Base-by-base conservation (phyloP, 2,797 vertebrate species). In the Pseudochromis fuscus region DNA sequence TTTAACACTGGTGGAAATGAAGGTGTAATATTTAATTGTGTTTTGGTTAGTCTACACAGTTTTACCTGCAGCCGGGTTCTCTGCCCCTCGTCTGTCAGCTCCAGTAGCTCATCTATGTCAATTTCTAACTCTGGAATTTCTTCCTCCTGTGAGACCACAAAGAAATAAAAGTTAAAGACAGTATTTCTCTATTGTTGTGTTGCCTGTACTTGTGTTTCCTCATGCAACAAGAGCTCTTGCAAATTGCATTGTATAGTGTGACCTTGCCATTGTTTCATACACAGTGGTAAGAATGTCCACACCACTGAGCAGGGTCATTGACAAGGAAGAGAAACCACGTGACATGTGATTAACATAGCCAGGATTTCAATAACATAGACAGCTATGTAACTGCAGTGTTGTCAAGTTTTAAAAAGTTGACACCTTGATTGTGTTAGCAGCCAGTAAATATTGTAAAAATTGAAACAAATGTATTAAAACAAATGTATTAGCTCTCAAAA, bases 81-180 rank as follows among this genome's bases (percentile, higher is more conserved):
- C 89, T 98, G 96, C 68, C 97, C 95, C 33, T 96, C 95, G 5
- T 95, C 94, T 27, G 95, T 81, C 56, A 98, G 93, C 75, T 98
- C 97, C 91, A 98, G 92, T 57, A 99, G 96, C 80, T 96, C 95
- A 84, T 99, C 97, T 84, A 98, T 96, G 89, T 99, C 97, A 50
- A 99, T 97, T 88, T 98, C 97, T 67, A 95, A 93, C 88, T 98
- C 96, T 8, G 95, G 95, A 67, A 93, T 92, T 65, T 94, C 95
- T 51, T 95, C 95, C 61, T 95, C 95, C 95, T 95, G 70, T 18
- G 70, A 64, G 66, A 56, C 59, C 31, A 76, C 24, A 60, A 7
- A 66, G 8, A 76, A 40, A 72, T 5, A 58, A 42, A 67, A 19
- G 16, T 75, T 52, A 24, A 19, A 73, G 24, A n/a, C 30, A 60